Evolutionary conservation across 2,888 invertebrate species (phyloP).

Genomic region (Drosophila paranaensis): DNA sequence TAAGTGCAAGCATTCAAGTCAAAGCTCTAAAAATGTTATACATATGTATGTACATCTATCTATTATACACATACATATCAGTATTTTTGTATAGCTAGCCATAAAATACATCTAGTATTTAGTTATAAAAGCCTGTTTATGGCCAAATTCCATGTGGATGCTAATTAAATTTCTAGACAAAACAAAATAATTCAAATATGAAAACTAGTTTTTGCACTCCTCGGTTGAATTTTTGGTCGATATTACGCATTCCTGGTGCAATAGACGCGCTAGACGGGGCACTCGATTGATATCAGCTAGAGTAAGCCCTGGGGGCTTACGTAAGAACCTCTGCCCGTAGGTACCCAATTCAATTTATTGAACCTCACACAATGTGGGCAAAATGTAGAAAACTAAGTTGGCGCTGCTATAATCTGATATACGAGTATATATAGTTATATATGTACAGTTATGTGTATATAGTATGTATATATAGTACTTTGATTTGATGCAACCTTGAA

Average conservation of each 20-base stretch:
- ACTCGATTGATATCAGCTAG: conserved; percentile 23
- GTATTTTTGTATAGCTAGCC: not conserved
- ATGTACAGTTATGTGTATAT: not conserved
- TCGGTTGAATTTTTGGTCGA: not conserved
- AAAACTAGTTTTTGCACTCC: conserved; percentile 13
- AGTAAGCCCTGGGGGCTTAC: conserved; percentile 25
- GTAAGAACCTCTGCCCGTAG: conserved; percentile 30
- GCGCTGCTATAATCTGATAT: not conserved
- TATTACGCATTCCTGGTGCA: conserved; percentile 12
- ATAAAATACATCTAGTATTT: not conserved
- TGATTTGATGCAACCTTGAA: conserved; percentile 40
- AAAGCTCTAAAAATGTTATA: too few relatives aligned
- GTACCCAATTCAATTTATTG: conserved; percentile 16
- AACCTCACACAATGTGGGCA: conserved; percentile 42
- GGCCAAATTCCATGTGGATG: conserved; percentile 1
- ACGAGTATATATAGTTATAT: not conserved
- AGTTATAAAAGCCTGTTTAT: not conserved
- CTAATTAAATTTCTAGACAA: conserved; percentile 26
- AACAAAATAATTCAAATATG: conserved; percentile 2
- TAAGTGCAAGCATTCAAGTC: too few relatives aligned
- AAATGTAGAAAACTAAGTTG: conserved; percentile 7
- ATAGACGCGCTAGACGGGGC: conserved; percentile 1
- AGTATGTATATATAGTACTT: conserved; percentile 10
- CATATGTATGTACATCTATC: too few relatives aligned
- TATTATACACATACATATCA: not conserved